Base-by-base conservation (phyloP, 2,113 vertebrate genomes). In the Sceloporus tristichus region DNA sequence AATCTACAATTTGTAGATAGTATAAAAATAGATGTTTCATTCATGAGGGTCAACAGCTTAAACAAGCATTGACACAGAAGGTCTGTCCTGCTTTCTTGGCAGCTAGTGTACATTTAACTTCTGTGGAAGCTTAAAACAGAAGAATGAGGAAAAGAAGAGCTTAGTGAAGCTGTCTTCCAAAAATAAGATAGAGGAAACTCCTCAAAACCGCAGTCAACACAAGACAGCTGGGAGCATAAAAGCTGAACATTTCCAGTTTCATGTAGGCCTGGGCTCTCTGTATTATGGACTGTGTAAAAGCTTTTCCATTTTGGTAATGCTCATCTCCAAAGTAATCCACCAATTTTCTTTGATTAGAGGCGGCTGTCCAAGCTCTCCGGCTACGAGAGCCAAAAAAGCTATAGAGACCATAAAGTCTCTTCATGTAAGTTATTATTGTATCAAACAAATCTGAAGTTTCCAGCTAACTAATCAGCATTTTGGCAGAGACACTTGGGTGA, bases 121-220 rank as follows among this genome's bases (percentile, higher is more conserved):
- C 88, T 91, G 80, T 87, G 77, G 86, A 94, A 91, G 85, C 62
- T 92, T 84, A 90, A 91, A 74, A 93, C 68, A 94, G 93, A 94
- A 87, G 74, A 87, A 94, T 59, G 56, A 92, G 59, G 87, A 87
- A 92, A 93, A 92, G 8, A 87, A 29, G 16, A 91, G 77, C 70
- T 92, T 10, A 81, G 56, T 66, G 34, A 78, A 94, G 79, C 1
- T 86, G 23, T 82, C 85, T 88, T 94, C 92, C 79, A 92, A 93
- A 93, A 93, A 92, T 89, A 93, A 90, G 89, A 5, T 53, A 65
- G 13, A 93, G 29, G 91, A 92, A 77, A 40, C 27, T 83, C 89
- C 84, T 90, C n/a, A 87, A 79, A 93, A 87, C 38, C 84, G 2
- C 80, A 78, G 70, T 85, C 54, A 93, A 83, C 23, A 76, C n/a